Evolutionary conservation across 1,140 invertebrate species (phyloP).

Genomic region (Drosophila repleta): DNA sequence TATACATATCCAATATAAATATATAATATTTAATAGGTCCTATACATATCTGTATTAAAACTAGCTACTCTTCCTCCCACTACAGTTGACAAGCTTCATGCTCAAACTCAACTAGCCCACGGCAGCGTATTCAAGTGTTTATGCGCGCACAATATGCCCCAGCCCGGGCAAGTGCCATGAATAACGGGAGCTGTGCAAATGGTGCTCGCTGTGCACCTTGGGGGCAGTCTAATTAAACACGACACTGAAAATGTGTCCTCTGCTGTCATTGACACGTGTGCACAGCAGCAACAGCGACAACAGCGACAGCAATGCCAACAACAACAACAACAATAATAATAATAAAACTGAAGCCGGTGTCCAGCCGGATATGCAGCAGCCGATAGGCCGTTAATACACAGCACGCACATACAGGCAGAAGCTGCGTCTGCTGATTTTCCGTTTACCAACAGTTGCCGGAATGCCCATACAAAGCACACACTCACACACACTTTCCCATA

Average conservation of each 20-base stretch:
- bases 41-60: too few relatives aligned
- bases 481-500: not conserved
- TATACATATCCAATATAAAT: too few relatives aligned
- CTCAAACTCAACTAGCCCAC: not conserved
- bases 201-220: conserved; percentile 58
- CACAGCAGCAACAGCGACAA: conserved; percentile 28
- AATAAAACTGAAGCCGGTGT: conserved; percentile 58
- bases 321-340: conserved; percentile 53
- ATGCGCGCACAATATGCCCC: not conserved
- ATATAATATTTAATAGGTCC: too few relatives aligned
- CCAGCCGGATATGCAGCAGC: conserved; percentile 73
- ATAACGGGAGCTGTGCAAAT: conserved; percentile 39
- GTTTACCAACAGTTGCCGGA: conserved; percentile 59
- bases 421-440: conserved; percentile 66
- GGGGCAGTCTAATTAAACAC: conserved; percentile 78
- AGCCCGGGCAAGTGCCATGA: conserved; percentile 17
- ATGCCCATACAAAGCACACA: conserved; percentile 15
- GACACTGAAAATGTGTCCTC: conserved; percentile 73
- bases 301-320: conserved; percentile 34
- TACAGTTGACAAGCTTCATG: not conserved
- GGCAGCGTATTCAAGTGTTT: not conserved
- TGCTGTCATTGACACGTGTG: conserved; percentile 78
- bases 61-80: not conserved
- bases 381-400: conserved; percentile 74
- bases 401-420: conserved; percentile 34